A percentile compares a stretch with the other conserved stretches of the same genome.
These are phyloP conservation scores for Listronotus oregonensis DNA, from an alignment of 1,140 invertebrate species.

Conservation along the genomic window DNA sequence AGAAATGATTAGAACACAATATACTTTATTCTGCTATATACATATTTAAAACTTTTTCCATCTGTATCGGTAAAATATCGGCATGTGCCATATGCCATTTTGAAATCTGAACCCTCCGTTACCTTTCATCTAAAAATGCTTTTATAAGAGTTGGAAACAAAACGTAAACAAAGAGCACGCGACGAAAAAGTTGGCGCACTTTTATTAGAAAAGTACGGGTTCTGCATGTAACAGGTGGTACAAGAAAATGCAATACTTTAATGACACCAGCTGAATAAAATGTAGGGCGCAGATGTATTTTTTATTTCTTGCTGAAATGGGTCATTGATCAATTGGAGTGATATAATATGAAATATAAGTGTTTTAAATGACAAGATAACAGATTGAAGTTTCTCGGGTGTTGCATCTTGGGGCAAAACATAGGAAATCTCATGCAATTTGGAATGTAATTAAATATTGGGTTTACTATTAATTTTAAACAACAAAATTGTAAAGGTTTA, in stretches of 20 bases:
- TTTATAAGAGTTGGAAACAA: no score
- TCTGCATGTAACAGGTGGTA: conserved; percentile 19
- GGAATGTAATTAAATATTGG: background rate
- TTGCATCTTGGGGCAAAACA: background rate
- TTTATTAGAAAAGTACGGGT: conserved; percentile 13
- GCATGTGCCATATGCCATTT: no score
- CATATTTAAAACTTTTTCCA: no score
- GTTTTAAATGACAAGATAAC: no score
- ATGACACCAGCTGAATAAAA: conserved; percentile 18
- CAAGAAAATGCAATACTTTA: conserved; percentile 33
- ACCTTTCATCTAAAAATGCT: no score
- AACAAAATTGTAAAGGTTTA: no score
- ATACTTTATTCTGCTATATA: no score
- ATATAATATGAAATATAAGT: background rate
- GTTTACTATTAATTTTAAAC: background rate
- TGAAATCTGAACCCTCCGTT: no score
- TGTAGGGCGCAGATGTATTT: conserved; percentile 28
- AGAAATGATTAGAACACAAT: no score
- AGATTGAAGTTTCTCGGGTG: no score
- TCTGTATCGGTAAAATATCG: no score
- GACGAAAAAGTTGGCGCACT: conserved; percentile 18
- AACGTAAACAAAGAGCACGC: conserved; percentile 13
- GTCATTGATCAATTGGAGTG: conserved; percentile 9
- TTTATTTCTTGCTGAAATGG: conserved; percentile 15
- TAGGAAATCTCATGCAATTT: background rate